phyloP scores from a whole-genome alignment of 2,797 vertebrate genomes.

The Pseudochirops cupreus region DNA sequence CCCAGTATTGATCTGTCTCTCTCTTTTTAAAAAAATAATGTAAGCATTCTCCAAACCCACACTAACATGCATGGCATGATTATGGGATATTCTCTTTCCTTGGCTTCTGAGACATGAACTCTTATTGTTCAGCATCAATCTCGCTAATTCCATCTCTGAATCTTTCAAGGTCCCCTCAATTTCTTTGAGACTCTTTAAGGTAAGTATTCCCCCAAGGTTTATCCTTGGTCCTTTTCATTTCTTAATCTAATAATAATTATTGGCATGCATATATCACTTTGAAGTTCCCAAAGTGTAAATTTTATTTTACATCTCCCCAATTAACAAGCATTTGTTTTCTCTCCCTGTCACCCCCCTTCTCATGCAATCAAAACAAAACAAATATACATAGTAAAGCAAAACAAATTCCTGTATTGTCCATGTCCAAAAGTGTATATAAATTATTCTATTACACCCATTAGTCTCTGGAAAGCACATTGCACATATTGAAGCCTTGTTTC shows the following conservation, averaged over 20 bases:
- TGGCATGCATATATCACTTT: background rate
- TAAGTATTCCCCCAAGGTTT: background rate
- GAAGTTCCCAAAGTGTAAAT: background rate
- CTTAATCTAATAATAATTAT: background rate
- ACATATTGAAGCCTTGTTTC: background rate
- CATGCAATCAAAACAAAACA: background rate
- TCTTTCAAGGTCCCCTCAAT: background rate
- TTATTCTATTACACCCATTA: background rate
- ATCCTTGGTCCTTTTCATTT: background rate
- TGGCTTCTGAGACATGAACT: background rate
- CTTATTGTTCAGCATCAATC: background rate
- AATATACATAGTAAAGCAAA: background rate
- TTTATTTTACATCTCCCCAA: background rate
- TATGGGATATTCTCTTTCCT: background rate
- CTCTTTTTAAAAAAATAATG: background rate
- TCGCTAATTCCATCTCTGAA: background rate
- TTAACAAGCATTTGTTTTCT: background rate
- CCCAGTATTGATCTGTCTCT: background rate
- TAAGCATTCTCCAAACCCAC: background rate
- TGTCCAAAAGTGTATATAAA: background rate
- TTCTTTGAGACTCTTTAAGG: background rate
- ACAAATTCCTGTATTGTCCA: background rate
- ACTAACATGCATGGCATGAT: background rate
- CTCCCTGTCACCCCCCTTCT: background rate
- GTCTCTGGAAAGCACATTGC: background rate